Conservation (phyloP, 2,113 vertebrate genomes). For the Anser cygnoides region DNA sequence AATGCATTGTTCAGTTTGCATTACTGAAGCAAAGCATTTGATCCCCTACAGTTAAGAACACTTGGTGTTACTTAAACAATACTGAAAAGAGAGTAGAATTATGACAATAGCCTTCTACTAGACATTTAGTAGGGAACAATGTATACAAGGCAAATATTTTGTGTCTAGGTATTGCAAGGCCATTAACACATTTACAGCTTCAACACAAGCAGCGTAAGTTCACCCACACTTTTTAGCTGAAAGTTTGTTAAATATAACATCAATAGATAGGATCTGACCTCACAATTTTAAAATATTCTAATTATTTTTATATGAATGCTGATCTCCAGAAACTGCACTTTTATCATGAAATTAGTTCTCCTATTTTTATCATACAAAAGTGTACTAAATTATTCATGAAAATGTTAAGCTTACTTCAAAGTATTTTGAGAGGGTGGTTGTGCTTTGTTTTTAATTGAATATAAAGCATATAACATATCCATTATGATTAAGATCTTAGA, state of each 20-base stretch:
- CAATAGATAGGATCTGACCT: neutral
- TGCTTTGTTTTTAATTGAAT: neutral
- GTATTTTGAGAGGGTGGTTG: fast-evolving
- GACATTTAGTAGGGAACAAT: neutral
- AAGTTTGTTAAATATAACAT: neutral
- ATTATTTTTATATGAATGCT: neutral
- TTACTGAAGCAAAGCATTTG: neutral
- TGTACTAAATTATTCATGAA: neutral
- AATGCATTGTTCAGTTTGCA: neutral
- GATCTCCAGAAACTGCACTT: neutral
- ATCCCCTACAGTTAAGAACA: neutral
- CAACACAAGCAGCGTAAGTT: neutral
- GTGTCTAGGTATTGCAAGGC: neutral
- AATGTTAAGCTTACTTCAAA: neutral
- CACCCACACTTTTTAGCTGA: neutral
- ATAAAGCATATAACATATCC: neutral
- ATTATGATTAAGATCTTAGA: neutral
- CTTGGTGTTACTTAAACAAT: neutral
- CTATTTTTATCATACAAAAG: neutral
- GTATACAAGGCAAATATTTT: neutral
- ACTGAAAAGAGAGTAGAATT: neutral
- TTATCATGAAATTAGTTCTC: neutral
- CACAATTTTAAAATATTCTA: neutral
- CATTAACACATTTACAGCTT: neutral
- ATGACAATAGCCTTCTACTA: neutral